These are phyloP conservation scores for Copidosoma aretas DNA, from an alignment of 2,888 invertebrate genomes.

Conservation along the genomic window DNA sequence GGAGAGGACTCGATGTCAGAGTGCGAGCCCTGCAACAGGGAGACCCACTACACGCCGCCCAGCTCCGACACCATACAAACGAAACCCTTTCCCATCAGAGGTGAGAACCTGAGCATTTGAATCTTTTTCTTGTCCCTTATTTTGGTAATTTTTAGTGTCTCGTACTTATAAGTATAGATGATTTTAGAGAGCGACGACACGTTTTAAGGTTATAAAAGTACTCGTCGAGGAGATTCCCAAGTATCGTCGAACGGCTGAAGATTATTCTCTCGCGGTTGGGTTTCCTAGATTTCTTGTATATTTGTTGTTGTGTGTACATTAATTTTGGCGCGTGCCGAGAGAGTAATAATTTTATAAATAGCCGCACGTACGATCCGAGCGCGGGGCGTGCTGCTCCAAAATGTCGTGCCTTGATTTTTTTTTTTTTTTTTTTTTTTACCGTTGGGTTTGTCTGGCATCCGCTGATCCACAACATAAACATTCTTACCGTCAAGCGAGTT, in stretches of 20 bases:
- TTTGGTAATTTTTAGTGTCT: too few relatives aligned
- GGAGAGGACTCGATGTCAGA: conserved; percentile 25
- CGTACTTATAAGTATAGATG: too few relatives aligned
- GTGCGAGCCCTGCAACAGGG: conserved; percentile 40
- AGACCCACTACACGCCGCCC: conserved; percentile 68
- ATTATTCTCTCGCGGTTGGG: too few relatives aligned
- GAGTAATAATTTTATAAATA: conserved; percentile 1
- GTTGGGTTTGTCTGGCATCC: too few relatives aligned
- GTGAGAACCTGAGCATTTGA: conserved; percentile 65
- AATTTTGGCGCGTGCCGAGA: not conserved
- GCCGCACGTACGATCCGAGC: not conserved
- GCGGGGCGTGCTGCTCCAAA: not conserved
- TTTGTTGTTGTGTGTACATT: not conserved
- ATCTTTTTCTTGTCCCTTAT: too few relatives aligned
- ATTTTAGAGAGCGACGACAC: too few relatives aligned
- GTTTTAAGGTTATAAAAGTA: too few relatives aligned
- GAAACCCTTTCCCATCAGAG: conserved; percentile 86
- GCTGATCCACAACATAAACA: too few relatives aligned
- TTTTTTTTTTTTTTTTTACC: too few relatives aligned
- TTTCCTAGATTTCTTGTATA: not conserved
- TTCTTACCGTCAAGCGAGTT: too few relatives aligned
- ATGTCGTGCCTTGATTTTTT: not conserved
- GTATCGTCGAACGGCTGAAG: too few relatives aligned
- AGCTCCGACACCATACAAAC: conserved; percentile 87
- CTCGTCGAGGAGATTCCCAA: too few relatives aligned